Evolutionary conservation across 2,113 vertebrate genomes (phyloP).

Genomic region (Chloebia gouldiae): DNA sequence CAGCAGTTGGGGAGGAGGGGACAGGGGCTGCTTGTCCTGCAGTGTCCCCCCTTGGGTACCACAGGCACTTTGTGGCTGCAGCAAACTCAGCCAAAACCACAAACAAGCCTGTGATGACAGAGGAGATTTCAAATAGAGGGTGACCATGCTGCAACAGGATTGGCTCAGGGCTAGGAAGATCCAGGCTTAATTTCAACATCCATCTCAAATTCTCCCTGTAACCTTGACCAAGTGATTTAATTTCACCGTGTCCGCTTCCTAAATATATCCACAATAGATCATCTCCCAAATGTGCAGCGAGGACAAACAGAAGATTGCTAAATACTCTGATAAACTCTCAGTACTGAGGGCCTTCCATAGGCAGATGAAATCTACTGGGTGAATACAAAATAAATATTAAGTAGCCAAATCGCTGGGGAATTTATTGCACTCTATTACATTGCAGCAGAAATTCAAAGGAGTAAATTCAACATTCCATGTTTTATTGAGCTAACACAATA

Average conservation of each 20-base stretch:
- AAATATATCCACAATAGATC: not conserved
- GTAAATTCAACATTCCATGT: not conserved
- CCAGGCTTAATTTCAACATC: slow-evolving; percentile 7
- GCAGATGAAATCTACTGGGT: not conserved
- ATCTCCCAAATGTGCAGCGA: not conserved
- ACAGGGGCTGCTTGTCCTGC: not conserved
- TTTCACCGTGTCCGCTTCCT: not conserved
- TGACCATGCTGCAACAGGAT: not conserved
- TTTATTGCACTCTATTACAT: not conserved
- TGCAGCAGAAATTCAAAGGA: not conserved
- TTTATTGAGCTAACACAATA: too few relatives aligned
- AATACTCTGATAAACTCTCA: not conserved
- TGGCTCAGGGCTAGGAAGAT: not conserved
- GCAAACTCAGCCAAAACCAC: not conserved
- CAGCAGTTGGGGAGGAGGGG: not conserved
- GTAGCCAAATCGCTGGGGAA: not conserved
- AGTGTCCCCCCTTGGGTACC: not conserved
- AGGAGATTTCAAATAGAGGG: not conserved
- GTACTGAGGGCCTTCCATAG: not conserved
- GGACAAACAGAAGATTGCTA: not conserved
- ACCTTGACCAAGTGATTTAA: slow-evolving; percentile 21
- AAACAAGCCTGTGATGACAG: not conserved
- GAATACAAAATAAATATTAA: not conserved
- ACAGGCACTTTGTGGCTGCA: not conserved
- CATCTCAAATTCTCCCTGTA: not conserved